Percentiles rank a stretch among this genome's conserved stretches.
Evolutionary conservation across 2,888 invertebrate genomes (phyloP).

Genomic region (Muscina levida): DNA sequence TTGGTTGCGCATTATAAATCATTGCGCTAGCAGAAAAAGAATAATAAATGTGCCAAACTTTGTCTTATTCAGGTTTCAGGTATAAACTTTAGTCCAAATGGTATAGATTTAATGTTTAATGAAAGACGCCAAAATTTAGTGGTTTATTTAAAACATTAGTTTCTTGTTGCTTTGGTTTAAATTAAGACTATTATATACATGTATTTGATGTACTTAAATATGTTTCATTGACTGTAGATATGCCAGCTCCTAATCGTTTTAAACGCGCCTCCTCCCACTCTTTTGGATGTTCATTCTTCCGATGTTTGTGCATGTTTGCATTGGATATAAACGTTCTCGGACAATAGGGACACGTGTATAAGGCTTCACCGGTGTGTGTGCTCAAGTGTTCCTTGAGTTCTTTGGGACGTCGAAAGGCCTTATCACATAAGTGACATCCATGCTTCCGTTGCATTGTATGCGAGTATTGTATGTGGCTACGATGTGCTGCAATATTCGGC

Average conservation of each 20-base stretch:
- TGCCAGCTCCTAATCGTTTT: neutral
- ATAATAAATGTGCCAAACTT: too few species aligned
- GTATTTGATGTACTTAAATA: too few species aligned
- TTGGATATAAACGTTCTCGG: slow-evolving; percentile 54
- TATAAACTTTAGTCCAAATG: too few species aligned
- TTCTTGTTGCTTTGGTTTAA: too few species aligned
- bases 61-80: too few species aligned
- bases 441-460: slow-evolving; percentile 74
- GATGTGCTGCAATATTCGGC: slow-evolving; percentile 73
- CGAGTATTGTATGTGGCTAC: slow-evolving; percentile 74
- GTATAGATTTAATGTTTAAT: too few species aligned
- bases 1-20: too few species aligned
- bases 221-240: too few species aligned
- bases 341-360: slow-evolving; percentile 62
- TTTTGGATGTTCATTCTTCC: slow-evolving; percentile 75
- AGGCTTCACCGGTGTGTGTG: slow-evolving; percentile 56
- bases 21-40: too few species aligned
- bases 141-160: too few species aligned
- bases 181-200: too few species aligned
- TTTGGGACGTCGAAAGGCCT: slow-evolving; percentile 74
- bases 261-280: slow-evolving; percentile 73
- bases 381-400: slow-evolving; percentile 56
- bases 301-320: slow-evolving; percentile 70
- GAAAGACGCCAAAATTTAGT: too few species aligned
- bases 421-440: slow-evolving; percentile 76